Conservation (phyloP, 1,140 invertebrate genomes). For the Papilio machaon region DNA sequence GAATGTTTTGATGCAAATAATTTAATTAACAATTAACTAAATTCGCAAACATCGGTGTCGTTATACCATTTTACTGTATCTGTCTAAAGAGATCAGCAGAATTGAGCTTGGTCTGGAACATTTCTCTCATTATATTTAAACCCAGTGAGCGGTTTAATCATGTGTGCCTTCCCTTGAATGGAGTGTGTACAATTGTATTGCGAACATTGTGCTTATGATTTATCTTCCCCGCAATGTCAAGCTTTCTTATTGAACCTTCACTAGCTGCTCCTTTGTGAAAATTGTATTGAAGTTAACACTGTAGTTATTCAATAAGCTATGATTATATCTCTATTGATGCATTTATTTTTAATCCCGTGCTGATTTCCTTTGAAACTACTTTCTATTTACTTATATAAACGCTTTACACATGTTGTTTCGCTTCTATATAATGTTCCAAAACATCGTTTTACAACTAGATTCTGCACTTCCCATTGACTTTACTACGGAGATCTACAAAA, state of each 20-base stretch:
- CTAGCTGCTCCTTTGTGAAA: background rate
- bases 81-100: background rate
- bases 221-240: background rate
- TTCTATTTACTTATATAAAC: background rate
- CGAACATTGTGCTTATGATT: background rate
- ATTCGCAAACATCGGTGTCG: background rate
- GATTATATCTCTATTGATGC: too few species aligned
- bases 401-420: background rate
- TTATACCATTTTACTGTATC: background rate
- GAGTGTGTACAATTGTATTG: background rate
- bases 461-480: too few species aligned
- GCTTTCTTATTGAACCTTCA: constrained; percentile 4
- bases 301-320: background rate
- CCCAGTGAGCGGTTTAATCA: background rate
- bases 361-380: background rate
- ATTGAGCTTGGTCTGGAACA: background rate
- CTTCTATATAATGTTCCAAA: background rate
- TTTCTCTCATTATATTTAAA: background rate
- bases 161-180: background rate
- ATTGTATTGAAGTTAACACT: background rate
- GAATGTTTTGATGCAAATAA: background rate
- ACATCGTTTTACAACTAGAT: background rate
- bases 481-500: background rate
- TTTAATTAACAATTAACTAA: background rate
- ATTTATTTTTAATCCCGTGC: too few species aligned